Conservation (phyloP, 2,797 vertebrate genomes). For the Nannoperca australis region DNA sequence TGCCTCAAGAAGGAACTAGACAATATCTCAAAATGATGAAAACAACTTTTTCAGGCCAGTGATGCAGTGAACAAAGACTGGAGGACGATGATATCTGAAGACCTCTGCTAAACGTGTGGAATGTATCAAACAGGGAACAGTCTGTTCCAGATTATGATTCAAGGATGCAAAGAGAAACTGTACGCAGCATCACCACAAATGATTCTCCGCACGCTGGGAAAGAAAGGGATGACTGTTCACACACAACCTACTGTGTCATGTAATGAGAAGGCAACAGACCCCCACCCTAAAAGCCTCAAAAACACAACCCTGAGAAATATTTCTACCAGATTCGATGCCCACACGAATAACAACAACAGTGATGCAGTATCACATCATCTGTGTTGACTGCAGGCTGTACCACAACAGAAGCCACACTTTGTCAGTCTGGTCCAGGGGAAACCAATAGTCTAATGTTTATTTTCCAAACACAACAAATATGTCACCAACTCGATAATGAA, state of each 20-base stretch:
- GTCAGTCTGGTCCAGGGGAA: constrained; percentile 13
- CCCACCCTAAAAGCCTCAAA: constrained; percentile 48
- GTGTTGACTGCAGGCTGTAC: constrained; percentile 24
- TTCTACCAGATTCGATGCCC: constrained; percentile 55
- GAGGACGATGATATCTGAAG: constrained; percentile 68
- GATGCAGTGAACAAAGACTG: constrained; percentile 58
- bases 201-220: constrained; percentile 29
- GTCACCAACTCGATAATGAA: constrained; percentile 1
- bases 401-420: constrained; percentile 23
- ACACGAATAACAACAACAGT: constrained; percentile 50
- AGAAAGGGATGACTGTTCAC: constrained; percentile 55
- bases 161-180: constrained; percentile 58
- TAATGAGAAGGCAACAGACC: constrained; percentile 41
- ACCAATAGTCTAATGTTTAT: constrained; percentile 2
- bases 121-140: constrained; percentile 68
- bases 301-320: constrained; percentile 54
- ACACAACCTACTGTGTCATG: constrained; percentile 40
- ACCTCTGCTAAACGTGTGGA: constrained; percentile 68
- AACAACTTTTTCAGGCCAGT: constrained; percentile 64
- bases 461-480: constrained; percentile 17
- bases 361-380: constrained; percentile 11
- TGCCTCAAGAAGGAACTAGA: constrained; percentile 70
- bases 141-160: constrained; percentile 65
- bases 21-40: constrained; percentile 80
- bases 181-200: constrained; percentile 42